Percentiles rank a stretch among this genome's conserved stretches.
Evolutionary conservation across 2,113 vertebrate genomes (phyloP).

Genomic region (Psammodynastes pulverulentus): DNA sequence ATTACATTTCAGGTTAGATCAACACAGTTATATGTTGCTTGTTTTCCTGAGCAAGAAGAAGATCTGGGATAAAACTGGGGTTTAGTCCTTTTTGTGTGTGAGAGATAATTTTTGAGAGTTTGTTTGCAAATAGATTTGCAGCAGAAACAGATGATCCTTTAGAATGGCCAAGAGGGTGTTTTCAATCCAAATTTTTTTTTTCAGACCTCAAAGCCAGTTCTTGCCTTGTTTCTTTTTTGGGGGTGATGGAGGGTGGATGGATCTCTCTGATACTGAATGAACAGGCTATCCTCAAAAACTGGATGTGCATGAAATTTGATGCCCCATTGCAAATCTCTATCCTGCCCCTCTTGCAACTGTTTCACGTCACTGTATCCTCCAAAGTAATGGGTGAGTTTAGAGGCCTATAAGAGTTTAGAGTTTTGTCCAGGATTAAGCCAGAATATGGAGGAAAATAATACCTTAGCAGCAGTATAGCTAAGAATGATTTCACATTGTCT

Average conservation of each 20-base stretch:
- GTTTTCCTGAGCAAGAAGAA: not conserved
- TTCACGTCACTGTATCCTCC: not conserved
- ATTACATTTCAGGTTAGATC: not conserved
- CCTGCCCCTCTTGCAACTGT: not conserved
- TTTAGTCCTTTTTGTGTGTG: not conserved
- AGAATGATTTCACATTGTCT: not conserved
- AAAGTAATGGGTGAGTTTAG: not conserved
- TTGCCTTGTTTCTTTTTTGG: not conserved
- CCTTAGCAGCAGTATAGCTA: not conserved
- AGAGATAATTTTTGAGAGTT: not conserved
- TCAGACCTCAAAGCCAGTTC: not conserved
- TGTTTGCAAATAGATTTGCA: not conserved
- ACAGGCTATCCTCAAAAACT: not conserved
- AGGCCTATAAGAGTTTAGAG: not conserved
- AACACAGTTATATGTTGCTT: not conserved
- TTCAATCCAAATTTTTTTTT: not conserved
- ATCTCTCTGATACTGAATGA: not conserved
- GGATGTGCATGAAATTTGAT: not conserved
- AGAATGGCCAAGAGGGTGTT: not conserved
- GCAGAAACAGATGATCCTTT: not conserved
- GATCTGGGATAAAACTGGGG: not conserved
- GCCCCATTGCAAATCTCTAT: not conserved
- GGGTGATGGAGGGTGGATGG: no score
- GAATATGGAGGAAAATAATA: not conserved
- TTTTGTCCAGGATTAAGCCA: not conserved